Percentiles rank a stretch among this genome's conserved stretches.
These are phyloP conservation scores for Anastrepha ludens DNA, from an alignment of 1,140 invertebrate genomes.

Conservation along the genomic window DNA sequence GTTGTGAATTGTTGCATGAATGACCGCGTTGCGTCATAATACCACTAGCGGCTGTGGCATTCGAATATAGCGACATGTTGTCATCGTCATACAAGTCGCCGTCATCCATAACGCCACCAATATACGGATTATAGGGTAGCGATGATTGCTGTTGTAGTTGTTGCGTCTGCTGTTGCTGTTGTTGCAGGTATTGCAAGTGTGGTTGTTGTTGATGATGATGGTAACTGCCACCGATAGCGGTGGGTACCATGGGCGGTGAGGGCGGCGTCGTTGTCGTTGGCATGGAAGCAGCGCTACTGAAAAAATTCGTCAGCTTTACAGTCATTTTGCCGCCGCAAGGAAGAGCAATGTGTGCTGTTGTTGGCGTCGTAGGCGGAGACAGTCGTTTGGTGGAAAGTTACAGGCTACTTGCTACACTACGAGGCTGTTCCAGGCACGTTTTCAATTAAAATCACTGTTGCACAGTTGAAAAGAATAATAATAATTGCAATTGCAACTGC, in stretches of 20 bases:
- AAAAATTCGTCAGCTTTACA: constrained; percentile 70
- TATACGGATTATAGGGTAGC: constrained; percentile 57
- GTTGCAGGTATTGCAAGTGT: constrained; percentile 57
- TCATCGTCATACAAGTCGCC: constrained; percentile 66
- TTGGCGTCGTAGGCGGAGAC: not conserved
- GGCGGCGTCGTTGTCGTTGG: constrained; percentile 59
- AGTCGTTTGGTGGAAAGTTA: not conserved
- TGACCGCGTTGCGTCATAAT: constrained; percentile 67
- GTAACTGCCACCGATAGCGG: not conserved
- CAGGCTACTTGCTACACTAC: not conserved
- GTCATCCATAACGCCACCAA: constrained; percentile 57
- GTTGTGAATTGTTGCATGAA: constrained; percentile 69
- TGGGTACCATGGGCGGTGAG: constrained; percentile 57
- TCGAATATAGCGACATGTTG: constrained; percentile 63
- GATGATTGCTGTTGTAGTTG: constrained; percentile 55
- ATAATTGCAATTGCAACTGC: constrained; percentile 41
- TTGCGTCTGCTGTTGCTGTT: constrained; percentile 60
- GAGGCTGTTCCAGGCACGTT: constrained; percentile 60
- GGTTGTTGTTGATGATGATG: constrained; percentile 58
- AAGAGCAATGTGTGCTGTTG: not conserved
- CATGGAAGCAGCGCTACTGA: constrained; percentile 58
- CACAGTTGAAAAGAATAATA: constrained; percentile 35
- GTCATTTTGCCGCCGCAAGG: constrained; percentile 61
- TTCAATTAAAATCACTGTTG: constrained; percentile 65
- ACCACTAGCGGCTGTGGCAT: constrained; percentile 60